Evolutionary conservation across 2,797 vertebrate genomes (phyloP).

Genomic region (Hirundo rustica): DNA sequence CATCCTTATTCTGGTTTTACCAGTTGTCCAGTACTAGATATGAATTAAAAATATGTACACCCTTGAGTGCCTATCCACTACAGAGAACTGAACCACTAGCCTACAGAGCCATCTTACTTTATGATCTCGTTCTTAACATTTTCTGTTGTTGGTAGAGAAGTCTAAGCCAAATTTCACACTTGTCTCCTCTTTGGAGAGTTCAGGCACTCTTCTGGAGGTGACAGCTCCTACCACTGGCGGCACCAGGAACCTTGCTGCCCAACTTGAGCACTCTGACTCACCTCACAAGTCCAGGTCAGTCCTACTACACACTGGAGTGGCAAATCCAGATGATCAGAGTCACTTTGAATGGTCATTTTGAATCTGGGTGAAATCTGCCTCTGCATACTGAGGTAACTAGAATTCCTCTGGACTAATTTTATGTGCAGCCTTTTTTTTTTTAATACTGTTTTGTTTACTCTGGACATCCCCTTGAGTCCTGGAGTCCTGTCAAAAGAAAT

Average conservation of each 20-base stretch:
- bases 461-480: background rate
- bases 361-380: background rate
- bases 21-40: background rate
- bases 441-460: background rate
- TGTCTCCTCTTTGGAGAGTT: background rate
- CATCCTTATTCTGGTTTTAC: background rate
- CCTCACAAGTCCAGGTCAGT: background rate
- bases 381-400: background rate
- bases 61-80: background rate
- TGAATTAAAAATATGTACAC: background rate
- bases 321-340: background rate
- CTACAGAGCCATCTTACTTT: background rate
- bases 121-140: background rate
- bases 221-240: background rate
- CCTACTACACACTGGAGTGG: too few species aligned
- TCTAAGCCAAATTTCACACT: background rate
- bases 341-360: background rate
- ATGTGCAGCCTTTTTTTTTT: background rate
- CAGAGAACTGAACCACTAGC: background rate
- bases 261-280: rapidly evolving
- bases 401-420: background rate
- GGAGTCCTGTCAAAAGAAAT: background rate
- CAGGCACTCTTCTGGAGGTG: background rate
- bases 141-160: background rate
- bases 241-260: rapidly evolving